Evolutionary conservation across 2,797 vertebrate species (phyloP).

Genomic region (Bovichtus diacanthus): DNA sequence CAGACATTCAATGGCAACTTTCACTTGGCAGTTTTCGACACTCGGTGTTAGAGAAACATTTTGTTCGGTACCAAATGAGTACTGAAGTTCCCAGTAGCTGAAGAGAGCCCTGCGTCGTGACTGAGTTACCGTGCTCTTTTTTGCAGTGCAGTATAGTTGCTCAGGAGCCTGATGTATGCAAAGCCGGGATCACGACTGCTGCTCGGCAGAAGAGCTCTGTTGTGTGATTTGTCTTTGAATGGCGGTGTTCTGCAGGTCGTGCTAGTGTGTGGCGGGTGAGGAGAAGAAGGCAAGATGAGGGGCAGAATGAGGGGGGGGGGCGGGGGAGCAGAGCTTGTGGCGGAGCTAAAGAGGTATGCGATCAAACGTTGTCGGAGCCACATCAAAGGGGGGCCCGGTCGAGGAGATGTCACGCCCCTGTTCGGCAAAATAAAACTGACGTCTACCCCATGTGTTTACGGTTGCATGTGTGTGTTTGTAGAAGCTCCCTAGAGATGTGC

Average conservation of each 20-base stretch:
- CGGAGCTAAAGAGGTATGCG: constrained; percentile 28
- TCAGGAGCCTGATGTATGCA: constrained; percentile 72
- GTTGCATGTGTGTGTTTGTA: constrained; percentile 27
- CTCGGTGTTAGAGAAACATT: neutral
- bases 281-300: constrained; percentile 5
- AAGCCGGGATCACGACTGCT: constrained; percentile 71
- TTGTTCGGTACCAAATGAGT: neutral
- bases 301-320: neutral
- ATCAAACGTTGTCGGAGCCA: constrained; percentile 63
- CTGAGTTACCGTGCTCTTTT: constrained; percentile 42
- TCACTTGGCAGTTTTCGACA: neutral
- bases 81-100: neutral
- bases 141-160: constrained; percentile 33
- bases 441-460: constrained; percentile 19
- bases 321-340: constrained; percentile 1
- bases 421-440: constrained; percentile 30
- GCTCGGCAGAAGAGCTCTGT: constrained; percentile 56
- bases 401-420: constrained; percentile 45
- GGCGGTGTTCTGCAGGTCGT: constrained; percentile 45
- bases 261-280: constrained; percentile 24
- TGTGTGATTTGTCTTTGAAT: constrained; percentile 62
- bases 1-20: neutral
- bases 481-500: constrained; percentile 43
- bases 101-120: constrained; percentile 47
- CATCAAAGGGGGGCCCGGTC: constrained; percentile 56